Evolutionary conservation across 2,888 invertebrate species (phyloP).

Genomic region (Bhutanitis thaidina): DNA sequence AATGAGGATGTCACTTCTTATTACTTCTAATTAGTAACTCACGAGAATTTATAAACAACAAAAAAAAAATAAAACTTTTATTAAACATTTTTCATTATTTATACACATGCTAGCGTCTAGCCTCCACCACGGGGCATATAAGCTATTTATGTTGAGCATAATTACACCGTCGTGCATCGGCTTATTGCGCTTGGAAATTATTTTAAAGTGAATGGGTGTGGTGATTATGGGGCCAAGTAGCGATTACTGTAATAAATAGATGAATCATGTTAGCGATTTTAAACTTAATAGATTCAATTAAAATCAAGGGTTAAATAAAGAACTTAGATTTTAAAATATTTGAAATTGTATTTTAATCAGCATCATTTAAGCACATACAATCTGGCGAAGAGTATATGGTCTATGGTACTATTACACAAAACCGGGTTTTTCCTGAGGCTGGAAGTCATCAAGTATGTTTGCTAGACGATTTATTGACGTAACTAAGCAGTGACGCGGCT

Average conservation of each 20-base stretch:
- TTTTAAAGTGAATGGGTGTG: slow-evolving; percentile 70
- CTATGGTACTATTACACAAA: too few relatives aligned
- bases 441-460: too few relatives aligned
- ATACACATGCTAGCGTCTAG: neutral
- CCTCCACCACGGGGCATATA: slow-evolving; percentile 7
- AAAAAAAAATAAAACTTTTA: too few relatives aligned
- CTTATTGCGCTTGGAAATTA: slow-evolving; percentile 64
- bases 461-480: too few relatives aligned
- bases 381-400: too few relatives aligned
- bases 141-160: slow-evolving; percentile 24
- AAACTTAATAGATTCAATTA: slow-evolving; percentile 28
- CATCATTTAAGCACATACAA: too few relatives aligned
- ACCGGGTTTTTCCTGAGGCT: too few relatives aligned
- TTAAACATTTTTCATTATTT: slow-evolving; percentile 13
- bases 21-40: too few relatives aligned
- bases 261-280: slow-evolving; percentile 52
- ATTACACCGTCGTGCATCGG: slow-evolving; percentile 35
- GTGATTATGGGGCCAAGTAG: slow-evolving; percentile 60
- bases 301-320: slow-evolving; percentile 7
- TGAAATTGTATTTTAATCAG: too few relatives aligned
- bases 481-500: too few relatives aligned
- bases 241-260: slow-evolving; percentile 60
- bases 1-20: too few relatives aligned
- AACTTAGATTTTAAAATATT: neutral
- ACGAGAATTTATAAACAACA: too few relatives aligned